Evolutionary conservation across 2,113 vertebrate species (phyloP).

Genomic region (Epinephelus fuscoguttatus): DNA sequence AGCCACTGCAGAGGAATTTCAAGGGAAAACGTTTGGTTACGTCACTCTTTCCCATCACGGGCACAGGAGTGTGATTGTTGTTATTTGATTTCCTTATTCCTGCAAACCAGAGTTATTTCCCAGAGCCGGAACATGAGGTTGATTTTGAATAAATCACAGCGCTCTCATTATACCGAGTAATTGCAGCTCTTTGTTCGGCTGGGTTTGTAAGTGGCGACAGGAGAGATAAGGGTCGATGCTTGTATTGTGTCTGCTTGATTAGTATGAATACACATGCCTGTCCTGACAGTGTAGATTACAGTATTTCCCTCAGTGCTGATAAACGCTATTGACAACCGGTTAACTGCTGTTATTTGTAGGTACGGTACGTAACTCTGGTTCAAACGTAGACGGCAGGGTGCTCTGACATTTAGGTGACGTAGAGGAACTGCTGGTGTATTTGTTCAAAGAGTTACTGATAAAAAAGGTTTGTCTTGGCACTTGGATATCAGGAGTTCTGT

Average conservation of each 20-base stretch:
- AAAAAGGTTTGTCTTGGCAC: no score
- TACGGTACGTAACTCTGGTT: not conserved
- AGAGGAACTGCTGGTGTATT: no score
- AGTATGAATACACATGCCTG: not conserved
- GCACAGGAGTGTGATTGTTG: not conserved
- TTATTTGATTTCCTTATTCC: not conserved
- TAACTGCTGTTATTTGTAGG: not conserved
- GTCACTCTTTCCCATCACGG: not conserved
- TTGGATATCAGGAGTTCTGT: no score
- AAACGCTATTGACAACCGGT: not conserved
- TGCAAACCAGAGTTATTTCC: not conserved
- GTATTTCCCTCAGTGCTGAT: not conserved
- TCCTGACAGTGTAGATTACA: not conserved
- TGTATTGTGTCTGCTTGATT: not conserved
- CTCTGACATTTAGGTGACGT: not conserved
- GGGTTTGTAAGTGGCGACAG: not conserved
- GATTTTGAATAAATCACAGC: not conserved
- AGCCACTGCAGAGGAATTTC: not conserved
- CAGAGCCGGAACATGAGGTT: not conserved
- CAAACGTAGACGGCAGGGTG: not conserved
- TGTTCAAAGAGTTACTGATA: no score
- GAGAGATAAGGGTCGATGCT: not conserved
- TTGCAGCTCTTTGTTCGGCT: not conserved
- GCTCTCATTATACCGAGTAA: not conserved
- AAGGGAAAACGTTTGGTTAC: not conserved